Base-by-base conservation (phyloP, 2,797 vertebrate genomes). In the Chromis chromis region DNA sequence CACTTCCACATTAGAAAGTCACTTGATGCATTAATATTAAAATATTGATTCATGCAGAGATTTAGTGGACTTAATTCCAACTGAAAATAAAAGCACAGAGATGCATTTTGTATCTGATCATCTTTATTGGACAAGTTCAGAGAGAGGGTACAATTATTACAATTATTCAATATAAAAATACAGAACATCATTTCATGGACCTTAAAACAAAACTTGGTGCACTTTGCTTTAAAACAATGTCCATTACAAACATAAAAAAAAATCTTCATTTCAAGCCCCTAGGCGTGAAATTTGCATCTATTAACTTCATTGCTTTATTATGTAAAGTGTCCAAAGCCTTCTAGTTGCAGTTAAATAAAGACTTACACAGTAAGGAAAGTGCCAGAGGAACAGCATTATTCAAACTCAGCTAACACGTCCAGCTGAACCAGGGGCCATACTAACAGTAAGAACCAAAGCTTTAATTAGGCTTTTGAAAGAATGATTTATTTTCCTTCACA, bases 71-170 rank as follows among this genome's bases (percentile, higher is more conserved):
- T 31, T n/a, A n/a, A n/a, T n/a, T n/a, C n/a, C n/a, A n/a, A n/a
- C n/a, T n/a, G n/a, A 6, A 46, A 46, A 19, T 13, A 36, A 36
- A 36, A 36, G 33, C 33, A 10, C 33, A 36, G 10, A 42, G 22
- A 3, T n/a, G 16, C 1, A 11, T 52, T 25, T 74, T 54, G 17
- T 52, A 4, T 60, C 0, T 42, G 7, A 70, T 78, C 0, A 71
- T 79, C 64, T 92, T 91, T 92, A 93, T 84, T 92, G 19, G 64
- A 69, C 22, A 78, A 40, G 7, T 56, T 78, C 24, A 60, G 54
- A 44, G 57, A 70, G 14, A 64, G 13, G 0, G 22, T 83, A 79
- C 57, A 90, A 83, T 25, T 25, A 25, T 25, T 25, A 88, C 27
- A 64, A 55, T 33, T 17, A 39, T 54, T 65, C 71, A 0, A 74